Base-by-base conservation (phyloP, 2,113 vertebrate species). In the Triplophysa siluroides region DNA sequence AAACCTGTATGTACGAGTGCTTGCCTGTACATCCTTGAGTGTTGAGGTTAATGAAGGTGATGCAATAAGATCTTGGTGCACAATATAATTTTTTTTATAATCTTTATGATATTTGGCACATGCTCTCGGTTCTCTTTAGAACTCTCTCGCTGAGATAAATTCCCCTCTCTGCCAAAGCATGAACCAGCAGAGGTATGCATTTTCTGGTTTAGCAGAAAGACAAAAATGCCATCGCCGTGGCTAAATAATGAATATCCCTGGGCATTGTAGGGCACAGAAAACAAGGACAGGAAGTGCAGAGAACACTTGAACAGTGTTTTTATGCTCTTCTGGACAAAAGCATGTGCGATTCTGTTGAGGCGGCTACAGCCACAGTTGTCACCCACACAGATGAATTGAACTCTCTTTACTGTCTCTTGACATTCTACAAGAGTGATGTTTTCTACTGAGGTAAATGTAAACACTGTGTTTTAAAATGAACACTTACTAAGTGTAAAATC, bases 121-220 rank as follows among this genome's bases (percentile, higher is more conserved):
- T 65, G n/a, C 6, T 58, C 8, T 58, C 9, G 19, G 47, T 65
- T 5, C 16, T n/a, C 6, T 67, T 10, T 56, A 9, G 54, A 38
- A 58, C 7, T 12, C 12, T 70, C 56, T 54, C 23, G 21, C 8
- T 68, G 16, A 66, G 29, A 45, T 75, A 79, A 78, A 82, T 76
- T 26, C 43, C 62, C 18, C 12, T 65, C 23, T 78, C 68, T 52
- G 14, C 64, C 81, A 58, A 41, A 75, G 50, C 60, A 21, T 50
- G 69, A 70, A 61, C 72, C 58, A 47, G 50, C 62, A 67, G 54
- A 69, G 50, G 38, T 75, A 41, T 29, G 24, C 38, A 58, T 38
- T 45, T 83, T 70, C 79, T 50, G 52, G 81, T 81, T 68, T 67
- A 76, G 64, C 43, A 81, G 87, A 86, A 89, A 82, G 84, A 68